These are phyloP conservation scores for Ahaetulla prasina DNA, from an alignment of 2,113 vertebrate species.

Conservation along the genomic window DNA sequence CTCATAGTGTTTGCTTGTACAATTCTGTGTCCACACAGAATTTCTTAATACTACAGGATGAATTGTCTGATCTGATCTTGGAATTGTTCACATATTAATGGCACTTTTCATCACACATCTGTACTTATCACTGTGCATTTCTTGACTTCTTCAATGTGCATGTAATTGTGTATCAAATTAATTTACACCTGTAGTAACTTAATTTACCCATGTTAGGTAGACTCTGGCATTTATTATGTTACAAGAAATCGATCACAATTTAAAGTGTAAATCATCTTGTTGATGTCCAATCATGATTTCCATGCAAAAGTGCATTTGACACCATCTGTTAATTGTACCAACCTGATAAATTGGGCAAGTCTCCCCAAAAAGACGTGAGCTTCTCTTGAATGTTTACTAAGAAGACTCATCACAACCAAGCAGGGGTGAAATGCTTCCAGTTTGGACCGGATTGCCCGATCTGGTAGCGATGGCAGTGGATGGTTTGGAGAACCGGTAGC, in stretches of 20 bases:
- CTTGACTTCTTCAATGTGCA: not conserved
- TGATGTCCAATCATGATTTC: not conserved
- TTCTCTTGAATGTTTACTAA: not conserved
- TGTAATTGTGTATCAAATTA: not conserved
- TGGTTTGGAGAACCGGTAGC: too few relatives aligned
- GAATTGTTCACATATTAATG: not conserved
- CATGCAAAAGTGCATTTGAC: not conserved
- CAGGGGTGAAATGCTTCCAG: too few relatives aligned
- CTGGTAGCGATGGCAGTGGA: too few relatives aligned
- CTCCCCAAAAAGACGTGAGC: not conserved
- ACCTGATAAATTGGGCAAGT: not conserved
- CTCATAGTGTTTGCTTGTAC: not conserved
- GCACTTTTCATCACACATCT: not conserved
- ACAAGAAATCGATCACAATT: not conserved
- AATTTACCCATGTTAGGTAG: not conserved
- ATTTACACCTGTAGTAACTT: not conserved
- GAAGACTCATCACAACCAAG: not conserved
- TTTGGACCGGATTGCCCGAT: too few relatives aligned
- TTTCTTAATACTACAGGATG: not conserved
- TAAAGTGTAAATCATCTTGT: not conserved
- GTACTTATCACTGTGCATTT: not conserved
- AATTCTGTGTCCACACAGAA: not conserved
- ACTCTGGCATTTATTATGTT: not conserved
- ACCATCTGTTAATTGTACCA: not conserved
- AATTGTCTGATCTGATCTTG: not conserved